A percentile compares a stretch with the other conserved stretches of the same genome.
These are phyloP conservation scores for Nebria ingens DNA, from an alignment of 1,140 invertebrate genomes.

Conservation along the genomic window DNA sequence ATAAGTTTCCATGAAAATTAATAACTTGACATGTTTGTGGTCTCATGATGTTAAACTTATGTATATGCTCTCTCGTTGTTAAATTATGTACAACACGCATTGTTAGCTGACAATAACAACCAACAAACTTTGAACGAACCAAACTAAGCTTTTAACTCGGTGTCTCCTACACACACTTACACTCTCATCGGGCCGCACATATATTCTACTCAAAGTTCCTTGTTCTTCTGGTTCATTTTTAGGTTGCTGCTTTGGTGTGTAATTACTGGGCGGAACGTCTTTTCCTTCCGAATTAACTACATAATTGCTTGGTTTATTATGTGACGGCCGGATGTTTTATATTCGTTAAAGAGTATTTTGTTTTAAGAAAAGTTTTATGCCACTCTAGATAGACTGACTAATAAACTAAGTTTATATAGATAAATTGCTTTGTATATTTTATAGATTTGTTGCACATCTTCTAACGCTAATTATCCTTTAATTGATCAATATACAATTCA, in stretches of 20 bases:
- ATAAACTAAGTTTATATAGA: too few relatives aligned
- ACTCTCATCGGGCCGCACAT: not conserved
- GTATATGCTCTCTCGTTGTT: not conserved
- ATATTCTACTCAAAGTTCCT: not conserved
- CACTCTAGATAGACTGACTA: not conserved
- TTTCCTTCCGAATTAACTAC: not conserved
- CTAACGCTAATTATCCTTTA: too few relatives aligned
- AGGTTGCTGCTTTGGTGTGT: not conserved
- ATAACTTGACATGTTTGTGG: not conserved
- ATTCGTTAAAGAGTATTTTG: not conserved
- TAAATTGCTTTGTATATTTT: too few relatives aligned
- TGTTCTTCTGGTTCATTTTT: not conserved
- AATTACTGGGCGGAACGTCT: not conserved
- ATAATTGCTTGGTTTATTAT: not conserved
- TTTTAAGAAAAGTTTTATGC: not conserved
- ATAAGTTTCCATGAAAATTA: not conserved
- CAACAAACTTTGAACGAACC: not conserved
- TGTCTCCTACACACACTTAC: not conserved
- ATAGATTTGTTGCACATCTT: too few relatives aligned
- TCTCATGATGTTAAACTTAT: not conserved
- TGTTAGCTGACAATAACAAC: not conserved
- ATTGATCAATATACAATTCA: too few relatives aligned
- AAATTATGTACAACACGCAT: not conserved
- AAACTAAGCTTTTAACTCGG: not conserved
- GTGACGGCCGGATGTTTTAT: too few relatives aligned